phyloP scores from a whole-genome alignment of 2,888 invertebrate species.

The Asteroscopus sphinx region DNA sequence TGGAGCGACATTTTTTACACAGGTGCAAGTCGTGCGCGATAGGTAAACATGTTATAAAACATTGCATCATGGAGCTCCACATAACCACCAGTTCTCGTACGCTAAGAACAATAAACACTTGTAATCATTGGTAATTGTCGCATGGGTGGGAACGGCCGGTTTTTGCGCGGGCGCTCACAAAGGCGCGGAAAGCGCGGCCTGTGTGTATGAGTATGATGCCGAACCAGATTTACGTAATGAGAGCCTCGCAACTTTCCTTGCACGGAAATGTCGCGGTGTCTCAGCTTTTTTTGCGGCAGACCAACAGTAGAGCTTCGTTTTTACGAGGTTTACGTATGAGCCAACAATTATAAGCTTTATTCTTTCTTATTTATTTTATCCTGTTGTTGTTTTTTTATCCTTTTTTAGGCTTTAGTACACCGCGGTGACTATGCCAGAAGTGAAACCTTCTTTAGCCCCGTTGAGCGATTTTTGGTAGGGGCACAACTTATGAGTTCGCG shows the following conservation, averaged over 20 bases:
- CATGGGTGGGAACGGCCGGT: slow-evolving; percentile 77
- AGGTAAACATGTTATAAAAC: slow-evolving; percentile 62
- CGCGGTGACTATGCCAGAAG: too few species aligned
- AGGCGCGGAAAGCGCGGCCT: slow-evolving; percentile 73
- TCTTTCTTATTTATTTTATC: background rate
- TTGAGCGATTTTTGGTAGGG: too few species aligned
- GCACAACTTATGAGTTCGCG: too few species aligned
- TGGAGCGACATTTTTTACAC: slow-evolving; percentile 59
- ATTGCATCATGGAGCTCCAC: slow-evolving; percentile 72
- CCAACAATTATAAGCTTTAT: background rate
- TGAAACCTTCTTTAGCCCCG: too few species aligned
- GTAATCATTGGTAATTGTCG: slow-evolving; percentile 79
- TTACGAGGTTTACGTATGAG: slow-evolving; percentile 21
- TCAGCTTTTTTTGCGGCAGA: slow-evolving; percentile 43
- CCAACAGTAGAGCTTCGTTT: slow-evolving; percentile 18
- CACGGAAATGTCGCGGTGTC: slow-evolving; percentile 59
- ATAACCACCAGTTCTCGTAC: slow-evolving; percentile 73
- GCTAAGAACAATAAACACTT: slow-evolving; percentile 78
- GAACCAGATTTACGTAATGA: slow-evolving; percentile 84
- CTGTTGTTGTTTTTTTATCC: too few species aligned
- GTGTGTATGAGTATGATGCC: slow-evolving; percentile 51
- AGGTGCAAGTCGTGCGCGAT: slow-evolving; percentile 50
- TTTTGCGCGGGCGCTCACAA: slow-evolving; percentile 73
- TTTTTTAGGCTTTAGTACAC: too few species aligned
- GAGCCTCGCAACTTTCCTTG: slow-evolving; percentile 74